phyloP scores from a whole-genome alignment of 2,888 invertebrate genomes.

The Drosophila helvetica region DNA sequence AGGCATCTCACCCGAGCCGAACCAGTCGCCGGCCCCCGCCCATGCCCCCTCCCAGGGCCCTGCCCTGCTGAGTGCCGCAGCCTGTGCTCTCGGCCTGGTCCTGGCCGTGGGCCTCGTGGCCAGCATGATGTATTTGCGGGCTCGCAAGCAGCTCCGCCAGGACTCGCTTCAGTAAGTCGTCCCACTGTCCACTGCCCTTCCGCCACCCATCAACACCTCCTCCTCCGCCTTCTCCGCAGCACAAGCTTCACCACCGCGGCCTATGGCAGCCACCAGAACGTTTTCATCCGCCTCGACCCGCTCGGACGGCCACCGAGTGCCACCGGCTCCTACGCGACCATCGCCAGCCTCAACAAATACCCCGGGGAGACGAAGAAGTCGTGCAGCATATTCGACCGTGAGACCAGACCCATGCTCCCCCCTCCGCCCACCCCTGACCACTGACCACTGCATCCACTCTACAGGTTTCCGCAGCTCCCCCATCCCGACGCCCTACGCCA shows the following conservation, averaged over 20 bases:
- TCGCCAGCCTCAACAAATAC: constrained; percentile 91
- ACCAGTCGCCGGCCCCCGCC: constrained; percentile 89
- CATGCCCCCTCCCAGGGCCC: constrained; percentile 88
- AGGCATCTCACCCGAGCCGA: constrained; percentile 86
- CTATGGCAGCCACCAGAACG: constrained; percentile 90
- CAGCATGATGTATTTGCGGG: constrained; percentile 84
- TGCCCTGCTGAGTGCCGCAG: constrained; percentile 91
- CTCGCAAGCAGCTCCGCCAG: constrained; percentile 83
- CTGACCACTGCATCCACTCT: constrained; percentile 25
- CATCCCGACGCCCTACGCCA: constrained; percentile 90
- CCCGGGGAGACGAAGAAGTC: constrained; percentile 85
- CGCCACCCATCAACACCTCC: constrained; percentile 88
- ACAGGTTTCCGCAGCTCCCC: constrained; percentile 83
- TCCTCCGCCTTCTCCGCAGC: constrained; percentile 82
- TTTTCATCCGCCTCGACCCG: constrained; percentile 90
- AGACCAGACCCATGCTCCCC: constrained; percentile 81
- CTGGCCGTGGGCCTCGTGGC: constrained; percentile 82
- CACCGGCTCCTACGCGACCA: constrained; percentile 92
- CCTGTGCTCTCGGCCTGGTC: constrained; percentile 88
- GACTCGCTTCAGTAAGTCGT: constrained; percentile 83
- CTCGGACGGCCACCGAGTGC: constrained; percentile 89
- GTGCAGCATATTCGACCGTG: constrained; percentile 83
- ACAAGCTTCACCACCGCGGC: constrained; percentile 91
- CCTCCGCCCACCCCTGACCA: background rate
- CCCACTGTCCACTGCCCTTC: too few species aligned